Base-by-base conservation (phyloP, 2,888 invertebrate genomes). In the Drosophila planitibia region DNA sequence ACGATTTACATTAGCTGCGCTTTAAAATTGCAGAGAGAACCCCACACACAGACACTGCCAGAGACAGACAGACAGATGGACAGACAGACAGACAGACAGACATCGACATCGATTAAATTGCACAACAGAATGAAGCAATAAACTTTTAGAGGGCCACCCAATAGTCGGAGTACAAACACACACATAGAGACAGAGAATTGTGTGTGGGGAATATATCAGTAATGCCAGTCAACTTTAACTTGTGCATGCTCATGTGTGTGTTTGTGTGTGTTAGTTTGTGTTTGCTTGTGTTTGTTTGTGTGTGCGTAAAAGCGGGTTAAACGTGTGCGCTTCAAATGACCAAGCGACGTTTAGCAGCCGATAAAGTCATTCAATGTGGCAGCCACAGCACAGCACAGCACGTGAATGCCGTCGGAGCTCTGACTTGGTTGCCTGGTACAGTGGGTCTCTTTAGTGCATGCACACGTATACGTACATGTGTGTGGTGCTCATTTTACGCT, bases 301-400 rank as follows among this genome's bases (percentile, higher is more conserved):
- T 76, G 75, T 85, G 84, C 79, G 81, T 79, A 72, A 88, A 83
- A 90, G 75, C 88, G 90, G 87, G 87, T 87, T 87, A 87, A 87
- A 90, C 88, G 87, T 87, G 90, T 81, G 89, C 83, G 83, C 86
- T 81, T 87, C 86, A 83, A 90, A 87, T 88, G 90, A 79, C 90
- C 87, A 79, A 85, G 81, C 90, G 87, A 87, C 87, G 88, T 87
- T 87, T 87, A 90, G 90, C 90, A 87, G 87, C 83, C 87, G 87
- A 87, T 87, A 87, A 87, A 87, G 87, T 87, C 90, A 87, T 90
- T 87, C 85, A 88, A 78, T 83, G 81, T 77, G 73, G 79, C 78
- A 79, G 80, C 78, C 79, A 73, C 74, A 74, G 37, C 35, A 32
- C 69, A 74, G 37, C 35, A 70, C 65, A 80, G 84, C 84, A 85